Conservation (phyloP, 2,888 invertebrate genomes). For the Clivina fossor region DNA sequence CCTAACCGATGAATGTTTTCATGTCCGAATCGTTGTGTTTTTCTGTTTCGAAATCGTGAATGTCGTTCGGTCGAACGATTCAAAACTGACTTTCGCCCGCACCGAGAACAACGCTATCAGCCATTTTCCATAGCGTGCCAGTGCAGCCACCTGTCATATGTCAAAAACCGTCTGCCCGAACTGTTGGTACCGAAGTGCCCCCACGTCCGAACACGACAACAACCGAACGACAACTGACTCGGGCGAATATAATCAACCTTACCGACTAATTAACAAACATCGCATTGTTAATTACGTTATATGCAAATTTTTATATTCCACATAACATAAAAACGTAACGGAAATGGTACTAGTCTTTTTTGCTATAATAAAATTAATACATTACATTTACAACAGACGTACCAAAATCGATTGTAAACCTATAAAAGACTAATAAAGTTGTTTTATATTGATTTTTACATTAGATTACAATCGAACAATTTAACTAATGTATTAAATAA, state of each 20-base stretch:
- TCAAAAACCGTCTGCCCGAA: constrained; percentile 45
- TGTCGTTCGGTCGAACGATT: constrained; percentile 18
- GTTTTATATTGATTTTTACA: too few species aligned
- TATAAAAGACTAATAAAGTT: too few species aligned
- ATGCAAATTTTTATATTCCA: constrained; percentile 27
- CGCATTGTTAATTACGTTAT: constrained; percentile 32
- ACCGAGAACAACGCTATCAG: constrained; percentile 41
- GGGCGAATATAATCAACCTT: constrained; percentile 13
- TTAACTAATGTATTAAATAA: too few species aligned
- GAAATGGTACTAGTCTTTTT: constrained; percentile 17
- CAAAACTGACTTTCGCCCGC: constrained; percentile 31
- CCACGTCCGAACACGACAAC: constrained; percentile 21
- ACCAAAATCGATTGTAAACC: too few species aligned
- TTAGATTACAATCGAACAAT: too few species aligned
- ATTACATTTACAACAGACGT: too few species aligned
- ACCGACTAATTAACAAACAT: constrained; percentile 27
- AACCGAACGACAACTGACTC: constrained; percentile 16
- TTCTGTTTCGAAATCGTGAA: constrained; percentile 28
- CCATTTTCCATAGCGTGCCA: constrained; percentile 54
- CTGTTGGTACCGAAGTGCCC: constrained; percentile 37
- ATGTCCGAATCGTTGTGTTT: constrained; percentile 9
- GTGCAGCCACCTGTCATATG: constrained; percentile 53
- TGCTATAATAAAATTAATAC: too few species aligned
- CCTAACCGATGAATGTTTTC: constrained; percentile 16
- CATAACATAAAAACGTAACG: constrained; percentile 17